Evolutionary conservation across 1,140 invertebrate genomes (phyloP).

Genomic region (Aphelinus atriplicis): DNA sequence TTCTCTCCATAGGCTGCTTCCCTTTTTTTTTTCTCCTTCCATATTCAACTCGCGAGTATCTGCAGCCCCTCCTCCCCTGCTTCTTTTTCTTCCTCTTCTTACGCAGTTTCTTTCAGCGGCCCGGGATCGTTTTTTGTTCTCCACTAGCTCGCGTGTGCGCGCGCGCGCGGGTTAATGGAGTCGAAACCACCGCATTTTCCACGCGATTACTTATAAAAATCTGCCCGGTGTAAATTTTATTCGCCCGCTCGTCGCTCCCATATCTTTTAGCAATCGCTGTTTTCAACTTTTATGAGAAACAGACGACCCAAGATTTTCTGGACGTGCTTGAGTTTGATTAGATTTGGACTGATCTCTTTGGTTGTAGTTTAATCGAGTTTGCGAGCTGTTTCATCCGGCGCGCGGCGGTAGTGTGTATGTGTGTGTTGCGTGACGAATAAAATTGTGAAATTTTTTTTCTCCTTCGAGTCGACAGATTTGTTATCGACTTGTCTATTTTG

Average conservation of each 20-base stretch:
- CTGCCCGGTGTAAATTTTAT: constrained; percentile 28
- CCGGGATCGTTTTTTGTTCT: background rate
- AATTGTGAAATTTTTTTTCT: too few relatives aligned
- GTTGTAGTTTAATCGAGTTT: background rate
- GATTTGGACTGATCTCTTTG: background rate
- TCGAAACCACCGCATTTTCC: constrained; percentile 37
- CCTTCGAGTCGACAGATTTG: too few relatives aligned
- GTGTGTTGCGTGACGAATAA: too few relatives aligned
- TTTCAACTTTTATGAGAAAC: constrained; percentile 30
- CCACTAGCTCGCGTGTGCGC: background rate
- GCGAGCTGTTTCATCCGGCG: background rate
- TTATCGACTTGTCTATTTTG: too few relatives aligned
- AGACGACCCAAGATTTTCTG: background rate
- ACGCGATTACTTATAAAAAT: constrained; percentile 35
- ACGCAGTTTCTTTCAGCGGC: background rate
- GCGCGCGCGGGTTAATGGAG: constrained; percentile 34
- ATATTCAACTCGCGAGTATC: background rate
- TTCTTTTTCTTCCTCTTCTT: constrained; percentile 1
- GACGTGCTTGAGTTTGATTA: too few relatives aligned
- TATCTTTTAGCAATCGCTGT: constrained; percentile 13
- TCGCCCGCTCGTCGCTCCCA: constrained; percentile 11
- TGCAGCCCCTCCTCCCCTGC: background rate
- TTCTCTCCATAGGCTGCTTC: background rate
- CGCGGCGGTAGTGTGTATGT: too few relatives aligned
- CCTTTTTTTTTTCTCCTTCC: background rate